Evolutionary conservation across 2,797 vertebrate species (phyloP).

Genomic region (Chelon labrosus): DNA sequence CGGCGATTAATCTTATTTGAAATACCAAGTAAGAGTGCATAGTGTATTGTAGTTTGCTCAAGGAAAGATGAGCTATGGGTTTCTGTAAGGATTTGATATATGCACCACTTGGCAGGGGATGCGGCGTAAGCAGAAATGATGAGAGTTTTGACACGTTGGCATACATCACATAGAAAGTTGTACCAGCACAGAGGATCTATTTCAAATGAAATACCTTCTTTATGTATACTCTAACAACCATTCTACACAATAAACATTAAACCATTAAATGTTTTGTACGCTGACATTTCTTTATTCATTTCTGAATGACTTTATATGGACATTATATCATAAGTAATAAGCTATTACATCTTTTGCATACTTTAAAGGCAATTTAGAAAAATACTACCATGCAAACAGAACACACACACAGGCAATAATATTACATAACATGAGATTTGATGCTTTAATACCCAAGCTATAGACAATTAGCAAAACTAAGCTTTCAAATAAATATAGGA

Average conservation of each 20-base stretch:
- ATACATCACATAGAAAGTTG: constrained; percentile 71
- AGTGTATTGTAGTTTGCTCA: constrained; percentile 70
- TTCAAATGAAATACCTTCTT: constrained; percentile 64
- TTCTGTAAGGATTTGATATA: constrained; percentile 77
- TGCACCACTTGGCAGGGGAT: constrained; percentile 73
- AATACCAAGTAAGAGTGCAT: constrained; percentile 64
- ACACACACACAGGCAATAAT: neutral
- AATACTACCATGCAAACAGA: constrained; percentile 36
- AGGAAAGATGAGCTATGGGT: constrained; percentile 76
- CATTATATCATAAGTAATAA: neutral
- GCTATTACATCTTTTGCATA: constrained; percentile 11
- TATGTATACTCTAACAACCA: constrained; percentile 42
- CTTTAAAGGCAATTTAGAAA: neutral
- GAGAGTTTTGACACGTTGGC: constrained; percentile 70
- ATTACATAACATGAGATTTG: constrained; percentile 5
- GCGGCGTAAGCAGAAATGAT: constrained; percentile 81
- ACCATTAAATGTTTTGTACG: neutral
- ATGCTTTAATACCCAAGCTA: constrained; percentile 6
- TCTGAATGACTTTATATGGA: neutral
- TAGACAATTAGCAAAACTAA: constrained; percentile 12
- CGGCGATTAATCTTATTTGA: constrained; percentile 68
- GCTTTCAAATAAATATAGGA: constrained; percentile 22
- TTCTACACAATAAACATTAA: constrained; percentile 14
- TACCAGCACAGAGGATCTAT: constrained; percentile 59
- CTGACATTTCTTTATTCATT: constrained; percentile 5